Conservation (phyloP, 2,797 vertebrate species). For the Anniella stebbinsi region DNA sequence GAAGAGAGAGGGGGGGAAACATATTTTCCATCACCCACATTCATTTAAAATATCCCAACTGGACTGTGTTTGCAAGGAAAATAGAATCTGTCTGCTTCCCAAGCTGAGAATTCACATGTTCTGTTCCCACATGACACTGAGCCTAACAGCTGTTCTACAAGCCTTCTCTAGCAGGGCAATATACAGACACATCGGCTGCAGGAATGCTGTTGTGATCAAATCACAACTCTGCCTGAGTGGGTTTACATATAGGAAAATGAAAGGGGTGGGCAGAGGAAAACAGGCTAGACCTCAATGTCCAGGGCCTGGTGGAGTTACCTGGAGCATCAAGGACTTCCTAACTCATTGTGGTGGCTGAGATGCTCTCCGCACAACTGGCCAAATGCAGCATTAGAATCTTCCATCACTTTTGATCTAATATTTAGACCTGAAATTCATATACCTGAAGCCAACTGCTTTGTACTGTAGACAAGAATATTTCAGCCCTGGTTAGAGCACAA, state of each 20-base stretch:
- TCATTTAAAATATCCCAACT: neutral
- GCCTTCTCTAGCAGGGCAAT: neutral
- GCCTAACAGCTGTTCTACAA: neutral
- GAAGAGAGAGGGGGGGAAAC: neutral
- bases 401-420: neutral
- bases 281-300: neutral
- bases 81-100: neutral
- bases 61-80: neutral
- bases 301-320: neutral
- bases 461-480: conserved; percentile 13
- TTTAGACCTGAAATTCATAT: neutral
- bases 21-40: neutral
- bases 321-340: neutral
- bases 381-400: neutral
- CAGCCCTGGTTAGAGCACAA: conserved; percentile 10
- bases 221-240: neutral
- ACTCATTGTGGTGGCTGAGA: neutral
- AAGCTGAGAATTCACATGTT: neutral
- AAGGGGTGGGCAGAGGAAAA: neutral
- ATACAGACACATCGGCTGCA: neutral
- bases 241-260: conserved; percentile 12
- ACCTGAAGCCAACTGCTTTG: neutral
- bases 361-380: neutral
- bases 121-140: neutral
- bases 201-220: neutral